Conservation (phyloP, 2,113 vertebrate genomes). For the Sminthopsis crassicaudata region DNA sequence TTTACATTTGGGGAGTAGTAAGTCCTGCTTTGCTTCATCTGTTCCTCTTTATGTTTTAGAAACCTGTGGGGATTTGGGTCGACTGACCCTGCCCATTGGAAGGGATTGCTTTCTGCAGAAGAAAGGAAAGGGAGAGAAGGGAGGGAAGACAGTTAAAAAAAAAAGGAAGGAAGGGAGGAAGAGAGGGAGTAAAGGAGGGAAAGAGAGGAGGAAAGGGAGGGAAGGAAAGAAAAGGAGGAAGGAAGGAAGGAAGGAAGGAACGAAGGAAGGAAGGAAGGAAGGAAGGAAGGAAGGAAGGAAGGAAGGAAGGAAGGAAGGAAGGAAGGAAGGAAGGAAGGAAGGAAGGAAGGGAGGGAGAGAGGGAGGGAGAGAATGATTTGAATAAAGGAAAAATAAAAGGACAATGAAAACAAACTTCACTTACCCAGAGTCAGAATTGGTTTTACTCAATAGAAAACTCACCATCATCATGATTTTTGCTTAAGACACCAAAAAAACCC, state of each 20-base stretch:
- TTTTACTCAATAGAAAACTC: background rate
- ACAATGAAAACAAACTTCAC: background rate
- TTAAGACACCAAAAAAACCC: background rate
- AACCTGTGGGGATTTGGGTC: slow-evolving; percentile 83
- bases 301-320: background rate
- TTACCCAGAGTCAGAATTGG: background rate
- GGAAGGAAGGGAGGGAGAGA: background rate
- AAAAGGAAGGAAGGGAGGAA: too few relatives aligned
- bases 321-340: background rate
- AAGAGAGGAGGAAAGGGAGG: too few relatives aligned
- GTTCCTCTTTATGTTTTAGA: slow-evolving; percentile 90
- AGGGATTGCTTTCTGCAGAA: too few relatives aligned
- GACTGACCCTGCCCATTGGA: too few relatives aligned
- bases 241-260: too few relatives aligned
- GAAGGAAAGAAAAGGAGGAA: too few relatives aligned
- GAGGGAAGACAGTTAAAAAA: too few relatives aligned
- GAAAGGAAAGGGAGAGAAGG: too few relatives aligned
- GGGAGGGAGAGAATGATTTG: background rate
- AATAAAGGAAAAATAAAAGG: background rate
- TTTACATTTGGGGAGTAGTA: slow-evolving; percentile 94
- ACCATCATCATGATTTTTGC: background rate
- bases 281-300: background rate
- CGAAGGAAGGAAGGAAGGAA: background rate
- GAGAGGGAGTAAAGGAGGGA: too few relatives aligned
- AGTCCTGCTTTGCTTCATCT: slow-evolving; percentile 92